Percentiles rank a stretch among this genome's conserved stretches.
These are phyloP conservation scores for Agelas oroides DNA, from an alignment of 37 sponge, comb jelly and placozoan species.

Conservation along the genomic window DNA sequence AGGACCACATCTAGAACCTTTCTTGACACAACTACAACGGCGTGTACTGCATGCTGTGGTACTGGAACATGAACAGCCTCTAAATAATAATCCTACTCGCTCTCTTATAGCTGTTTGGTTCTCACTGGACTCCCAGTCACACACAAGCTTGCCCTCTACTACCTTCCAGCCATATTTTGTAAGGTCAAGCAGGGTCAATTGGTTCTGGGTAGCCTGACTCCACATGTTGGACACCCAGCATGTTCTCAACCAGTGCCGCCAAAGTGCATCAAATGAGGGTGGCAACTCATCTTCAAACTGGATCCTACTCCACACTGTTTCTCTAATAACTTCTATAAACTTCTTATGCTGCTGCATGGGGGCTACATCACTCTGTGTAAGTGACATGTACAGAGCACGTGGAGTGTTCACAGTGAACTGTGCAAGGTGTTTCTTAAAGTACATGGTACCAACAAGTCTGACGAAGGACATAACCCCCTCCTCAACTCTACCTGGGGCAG, in stretches of 20 bases:
- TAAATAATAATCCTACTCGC: neutral
- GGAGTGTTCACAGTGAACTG: neutral
- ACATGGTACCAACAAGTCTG: slow-evolving; percentile 20
- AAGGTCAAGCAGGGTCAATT: neutral
- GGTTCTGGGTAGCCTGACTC: slow-evolving; percentile 3
- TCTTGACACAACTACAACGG: slow-evolving; percentile 19
- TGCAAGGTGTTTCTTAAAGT: slow-evolving; percentile 18
- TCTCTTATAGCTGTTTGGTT: neutral
- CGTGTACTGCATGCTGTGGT: slow-evolving; percentile 13
- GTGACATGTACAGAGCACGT: neutral
- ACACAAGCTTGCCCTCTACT: neutral
- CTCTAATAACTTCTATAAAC: slow-evolving; percentile 13
- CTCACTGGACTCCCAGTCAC: slow-evolving; percentile 31
- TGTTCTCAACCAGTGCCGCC: slow-evolving; percentile 37
- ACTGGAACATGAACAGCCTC: slow-evolving; percentile 29
- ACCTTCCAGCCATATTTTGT: slow-evolving; percentile 12
- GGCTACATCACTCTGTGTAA: too few species aligned
- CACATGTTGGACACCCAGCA: slow-evolving; percentile 44
- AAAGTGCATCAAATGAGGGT: slow-evolving; percentile 25
- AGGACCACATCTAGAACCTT: slow-evolving; percentile 14
- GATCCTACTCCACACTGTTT: slow-evolving; percentile 15
- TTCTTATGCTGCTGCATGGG: neutral
- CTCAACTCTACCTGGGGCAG: too few species aligned
- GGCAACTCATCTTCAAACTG: slow-evolving; percentile 21
- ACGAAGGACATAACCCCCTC: too few species aligned